Base-by-base conservation (phyloP, 2,888 invertebrate species). In the Cantharis nigra region DNA sequence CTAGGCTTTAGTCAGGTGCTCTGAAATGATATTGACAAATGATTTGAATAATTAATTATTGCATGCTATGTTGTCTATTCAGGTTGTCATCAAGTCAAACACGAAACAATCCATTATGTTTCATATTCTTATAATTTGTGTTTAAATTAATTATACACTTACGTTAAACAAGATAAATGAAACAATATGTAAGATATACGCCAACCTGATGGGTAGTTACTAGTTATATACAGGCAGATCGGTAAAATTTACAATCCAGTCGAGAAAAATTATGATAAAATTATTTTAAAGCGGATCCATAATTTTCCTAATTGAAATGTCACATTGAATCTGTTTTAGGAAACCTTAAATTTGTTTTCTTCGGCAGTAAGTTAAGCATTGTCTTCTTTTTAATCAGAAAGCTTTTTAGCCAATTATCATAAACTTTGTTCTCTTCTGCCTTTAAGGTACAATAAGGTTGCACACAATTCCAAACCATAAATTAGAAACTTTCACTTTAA, bases 401-500 rank as follows among this genome's bases (percentile, higher is more conserved):
- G 72, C 76, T 69, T 69, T 76, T 63, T 33, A 64, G 69, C 72
- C 76, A 76, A 76, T 76, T 76, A 76, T 72, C 76, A 30, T 76
- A 76, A 76, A 76, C 69, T 71, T 71, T 64, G 67, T 23, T 63
- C 63, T 62, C 71, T 76, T 76, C 72, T 72, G 63, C 70, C 76
- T 72, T 76, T 76, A 76, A 75, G 72, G 69, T 72, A 76, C 76
- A 76, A 72, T 72, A 72, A 67, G n/a, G 23, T 67, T 67, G 65
- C 20, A 26, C 70, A 76, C 76, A 63, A 76, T 70, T 73, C 73
- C 76, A 70, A 71, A 64, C 49, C 30, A 76, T 76, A 76, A 76
- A 76, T 76, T 76, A 76, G 20, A 72, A 20, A 76, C 76, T 76
- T 76, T 76, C 76, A 76, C 76, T 20, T 30, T 72, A 64, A 67